Conservation (phyloP, 2,797 vertebrate species). For the Monodelphis domestica region DNA sequence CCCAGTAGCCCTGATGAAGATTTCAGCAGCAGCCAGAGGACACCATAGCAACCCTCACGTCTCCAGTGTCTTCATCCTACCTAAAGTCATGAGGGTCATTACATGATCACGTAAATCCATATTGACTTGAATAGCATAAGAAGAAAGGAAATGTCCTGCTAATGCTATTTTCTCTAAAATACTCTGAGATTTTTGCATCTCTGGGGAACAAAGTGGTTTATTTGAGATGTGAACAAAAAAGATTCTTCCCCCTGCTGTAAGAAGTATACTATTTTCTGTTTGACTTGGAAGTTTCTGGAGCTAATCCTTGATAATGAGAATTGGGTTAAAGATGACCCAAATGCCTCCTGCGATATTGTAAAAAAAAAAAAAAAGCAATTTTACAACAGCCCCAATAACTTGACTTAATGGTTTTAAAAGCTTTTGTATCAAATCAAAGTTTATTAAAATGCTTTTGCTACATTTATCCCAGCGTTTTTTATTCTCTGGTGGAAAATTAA, state of each 20-base stretch:
- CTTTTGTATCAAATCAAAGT: background rate
- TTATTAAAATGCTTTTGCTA: constrained; percentile 27
- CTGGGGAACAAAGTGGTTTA: background rate
- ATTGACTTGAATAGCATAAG: background rate
- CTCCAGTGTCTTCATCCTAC: background rate
- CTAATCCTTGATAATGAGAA: constrained; percentile 18
- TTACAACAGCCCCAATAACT: background rate
- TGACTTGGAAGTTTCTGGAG: constrained; percentile 11
- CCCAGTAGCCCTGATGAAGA: background rate
- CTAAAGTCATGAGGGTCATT: background rate
- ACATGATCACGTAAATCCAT: background rate
- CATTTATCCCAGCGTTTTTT: constrained; percentile 12
- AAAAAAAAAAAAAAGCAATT: constrained; percentile 31
- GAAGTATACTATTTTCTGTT: background rate
- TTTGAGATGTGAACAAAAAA: background rate
- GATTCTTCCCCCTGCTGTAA: background rate
- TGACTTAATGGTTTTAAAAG: constrained; percentile 9
- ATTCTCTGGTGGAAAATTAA: constrained; percentile 37
- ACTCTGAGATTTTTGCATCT: background rate
- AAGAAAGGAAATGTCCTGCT: background rate
- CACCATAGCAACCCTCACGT: background rate
- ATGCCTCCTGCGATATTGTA: background rate
- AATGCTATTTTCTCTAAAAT: background rate
- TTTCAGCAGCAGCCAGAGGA: background rate
- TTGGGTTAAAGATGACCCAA: background rate